Percentiles rank a stretch among this genome's conserved stretches.
phyloP scores from a whole-genome alignment of 2,888 invertebrate species.

The Andrena chrysosceles region DNA sequence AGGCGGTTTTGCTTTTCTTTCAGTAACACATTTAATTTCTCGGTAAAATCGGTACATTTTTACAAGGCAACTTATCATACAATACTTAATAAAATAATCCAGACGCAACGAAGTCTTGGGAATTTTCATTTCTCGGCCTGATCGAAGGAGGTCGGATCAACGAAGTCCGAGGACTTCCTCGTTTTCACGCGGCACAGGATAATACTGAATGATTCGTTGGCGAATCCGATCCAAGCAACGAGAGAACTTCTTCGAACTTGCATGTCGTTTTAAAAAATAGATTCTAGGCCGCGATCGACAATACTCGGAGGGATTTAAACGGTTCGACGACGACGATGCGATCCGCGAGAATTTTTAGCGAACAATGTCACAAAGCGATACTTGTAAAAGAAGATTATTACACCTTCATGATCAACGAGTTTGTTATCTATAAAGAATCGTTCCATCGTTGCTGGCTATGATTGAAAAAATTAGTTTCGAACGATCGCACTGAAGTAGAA shows the following conservation, averaged over 20 bases:
- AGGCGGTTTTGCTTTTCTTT: slow-evolving; percentile 69
- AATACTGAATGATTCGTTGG: slow-evolving; percentile 61
- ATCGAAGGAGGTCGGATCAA: slow-evolving; percentile 59
- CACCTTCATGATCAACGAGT: background rate
- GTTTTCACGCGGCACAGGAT: slow-evolving; percentile 62
- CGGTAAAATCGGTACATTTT: slow-evolving; percentile 81
- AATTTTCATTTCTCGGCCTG: slow-evolving; percentile 48
- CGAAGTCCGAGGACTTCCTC: slow-evolving; percentile 56
- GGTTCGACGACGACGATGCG: background rate
- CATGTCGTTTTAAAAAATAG: slow-evolving; percentile 16
- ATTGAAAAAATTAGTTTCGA: background rate
- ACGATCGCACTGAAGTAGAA: background rate
- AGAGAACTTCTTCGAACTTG: slow-evolving; percentile 22
- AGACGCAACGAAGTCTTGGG: slow-evolving; percentile 66
- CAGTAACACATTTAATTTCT: slow-evolving; percentile 81
- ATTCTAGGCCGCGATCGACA: slow-evolving; percentile 17
- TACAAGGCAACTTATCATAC: slow-evolving; percentile 81
- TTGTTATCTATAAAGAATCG: background rate
- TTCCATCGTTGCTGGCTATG: background rate
- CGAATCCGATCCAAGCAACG: slow-evolving; percentile 33
- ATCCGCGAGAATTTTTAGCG: background rate
- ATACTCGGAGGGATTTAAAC: background rate
- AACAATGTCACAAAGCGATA: background rate
- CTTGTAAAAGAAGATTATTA: background rate
- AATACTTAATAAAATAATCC: slow-evolving; percentile 77